These are phyloP conservation scores for Parnassius smintheus DNA, from an alignment of 2,888 invertebrate species.

Conservation along the genomic window DNA sequence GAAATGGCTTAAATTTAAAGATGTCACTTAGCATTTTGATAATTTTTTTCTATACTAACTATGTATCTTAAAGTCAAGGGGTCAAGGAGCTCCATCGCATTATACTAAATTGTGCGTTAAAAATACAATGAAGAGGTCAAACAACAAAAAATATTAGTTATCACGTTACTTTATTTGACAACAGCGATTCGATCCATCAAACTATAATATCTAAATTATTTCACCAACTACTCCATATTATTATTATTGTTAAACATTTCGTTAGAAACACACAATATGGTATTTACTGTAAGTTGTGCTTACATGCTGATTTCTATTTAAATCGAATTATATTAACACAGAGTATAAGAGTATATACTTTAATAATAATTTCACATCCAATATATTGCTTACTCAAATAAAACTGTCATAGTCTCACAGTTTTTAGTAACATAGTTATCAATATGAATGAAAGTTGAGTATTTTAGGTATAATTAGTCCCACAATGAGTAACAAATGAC, in stretches of 20 bases:
- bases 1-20: too few relatives aligned
- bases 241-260: slow-evolving; percentile 1
- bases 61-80: too few relatives aligned
- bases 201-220: slow-evolving; percentile 31
- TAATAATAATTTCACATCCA: slow-evolving; percentile 38
- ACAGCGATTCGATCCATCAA: slow-evolving; percentile 42
- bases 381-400: slow-evolving; percentile 50
- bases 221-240: slow-evolving; percentile 33
- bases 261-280: background rate
- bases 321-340: slow-evolving; percentile 44
- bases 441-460: slow-evolving; percentile 6
- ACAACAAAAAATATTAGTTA: slow-evolving; percentile 5
- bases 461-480: slow-evolving; percentile 13
- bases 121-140: background rate
- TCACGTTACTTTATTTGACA: slow-evolving; percentile 38
- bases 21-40: too few relatives aligned
- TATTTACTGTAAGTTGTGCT: background rate
- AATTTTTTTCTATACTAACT: too few relatives aligned
- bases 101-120: too few relatives aligned
- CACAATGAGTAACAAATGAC: background rate
- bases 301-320: slow-evolving; percentile 19
- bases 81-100: too few relatives aligned
- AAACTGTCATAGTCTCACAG: slow-evolving; percentile 24
- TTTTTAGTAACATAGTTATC: slow-evolving; percentile 8
- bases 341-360: slow-evolving; percentile 48